Conservation (phyloP, 37 sponge, comb jelly and placozoan genomes). For the Geodia barretti region DNA sequence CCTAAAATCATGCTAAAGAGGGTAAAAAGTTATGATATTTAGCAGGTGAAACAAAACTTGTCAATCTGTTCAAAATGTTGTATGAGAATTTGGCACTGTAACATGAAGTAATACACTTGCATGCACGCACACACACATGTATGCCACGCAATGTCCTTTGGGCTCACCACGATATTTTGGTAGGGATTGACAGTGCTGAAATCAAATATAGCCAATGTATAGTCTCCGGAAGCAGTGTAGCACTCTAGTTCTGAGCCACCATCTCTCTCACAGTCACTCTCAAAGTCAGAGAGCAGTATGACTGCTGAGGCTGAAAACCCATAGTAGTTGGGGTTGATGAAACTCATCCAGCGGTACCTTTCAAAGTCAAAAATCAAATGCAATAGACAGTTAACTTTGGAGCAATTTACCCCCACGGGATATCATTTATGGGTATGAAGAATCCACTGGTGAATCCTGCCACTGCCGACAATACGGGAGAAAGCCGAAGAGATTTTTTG, state of each 20-base stretch:
- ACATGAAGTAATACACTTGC: too few relatives aligned
- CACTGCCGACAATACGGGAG: conserved; percentile 70
- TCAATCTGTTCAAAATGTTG: too few relatives aligned
- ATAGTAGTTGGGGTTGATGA: conserved; percentile 92
- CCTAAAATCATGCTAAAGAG: too few relatives aligned
- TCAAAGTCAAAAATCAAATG: too few relatives aligned
- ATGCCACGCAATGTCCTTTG: too few relatives aligned
- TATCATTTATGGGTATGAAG: conserved; percentile 65
- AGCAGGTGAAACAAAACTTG: too few relatives aligned
- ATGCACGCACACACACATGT: conserved; percentile 7
- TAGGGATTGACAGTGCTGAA: neutral
- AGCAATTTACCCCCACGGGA: conserved; percentile 64
- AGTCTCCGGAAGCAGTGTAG: neutral
- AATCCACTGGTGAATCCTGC: conserved; percentile 94
- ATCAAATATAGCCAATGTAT: neutral
- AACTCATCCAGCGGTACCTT: conserved; percentile 76
- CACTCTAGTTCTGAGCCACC: conserved; percentile 17
- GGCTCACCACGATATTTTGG: conserved; percentile 31
- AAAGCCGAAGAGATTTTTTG: conserved; percentile 48
- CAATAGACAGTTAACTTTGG: too few relatives aligned
- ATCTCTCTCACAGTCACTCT: neutral
- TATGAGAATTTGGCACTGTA: too few relatives aligned
- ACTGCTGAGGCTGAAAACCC: conserved; percentile 72
- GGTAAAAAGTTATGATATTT: too few relatives aligned
- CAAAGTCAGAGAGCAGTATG: conserved; percentile 26